phyloP scores from a whole-genome alignment of 92 coral and sea anemone genomes.

The Palythoa grandiflora region DNA sequence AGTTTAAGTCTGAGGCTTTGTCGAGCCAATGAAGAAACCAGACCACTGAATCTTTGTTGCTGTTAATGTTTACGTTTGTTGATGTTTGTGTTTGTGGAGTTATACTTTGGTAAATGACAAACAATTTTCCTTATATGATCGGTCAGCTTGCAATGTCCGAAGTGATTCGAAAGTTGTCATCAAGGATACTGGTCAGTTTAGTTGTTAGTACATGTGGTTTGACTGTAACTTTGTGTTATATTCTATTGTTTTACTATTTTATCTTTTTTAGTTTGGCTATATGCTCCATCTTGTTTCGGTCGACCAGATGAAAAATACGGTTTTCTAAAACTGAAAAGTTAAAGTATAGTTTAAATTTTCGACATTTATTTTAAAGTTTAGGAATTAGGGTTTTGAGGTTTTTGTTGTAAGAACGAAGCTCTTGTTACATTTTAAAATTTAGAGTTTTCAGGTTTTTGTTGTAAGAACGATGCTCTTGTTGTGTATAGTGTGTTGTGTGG shows the following conservation, averaged over 20 bases:
- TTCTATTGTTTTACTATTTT: neutral
- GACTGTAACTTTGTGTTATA: neutral
- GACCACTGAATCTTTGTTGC: constrained; percentile 57
- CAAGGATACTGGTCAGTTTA: constrained; percentile 23
- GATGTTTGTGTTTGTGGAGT: neutral
- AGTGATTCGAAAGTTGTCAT: constrained; percentile 21
- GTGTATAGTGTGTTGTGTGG: neutral
- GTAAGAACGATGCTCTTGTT: neutral
- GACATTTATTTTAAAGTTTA: neutral
- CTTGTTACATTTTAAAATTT: neutral
- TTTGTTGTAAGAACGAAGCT: neutral
- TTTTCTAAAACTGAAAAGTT: too few species aligned
- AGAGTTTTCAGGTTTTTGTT: neutral
- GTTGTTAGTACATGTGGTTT: neutral
- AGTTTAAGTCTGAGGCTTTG: constrained; percentile 95
- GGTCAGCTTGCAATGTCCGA: constrained; percentile 12
- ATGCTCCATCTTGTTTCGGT: neutral
- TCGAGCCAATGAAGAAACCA: constrained; percentile 72
- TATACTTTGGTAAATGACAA: constrained; percentile 29
- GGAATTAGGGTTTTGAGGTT: neutral
- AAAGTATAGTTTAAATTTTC: too few species aligned
- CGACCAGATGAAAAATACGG: neutral
- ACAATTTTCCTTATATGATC: constrained; percentile 48
- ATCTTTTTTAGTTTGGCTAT: neutral
- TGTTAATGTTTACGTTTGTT: neutral